These are phyloP conservation scores for Chrysomallon squamiferum DNA, from an alignment of 1,140 invertebrate species.

Conservation along the genomic window DNA sequence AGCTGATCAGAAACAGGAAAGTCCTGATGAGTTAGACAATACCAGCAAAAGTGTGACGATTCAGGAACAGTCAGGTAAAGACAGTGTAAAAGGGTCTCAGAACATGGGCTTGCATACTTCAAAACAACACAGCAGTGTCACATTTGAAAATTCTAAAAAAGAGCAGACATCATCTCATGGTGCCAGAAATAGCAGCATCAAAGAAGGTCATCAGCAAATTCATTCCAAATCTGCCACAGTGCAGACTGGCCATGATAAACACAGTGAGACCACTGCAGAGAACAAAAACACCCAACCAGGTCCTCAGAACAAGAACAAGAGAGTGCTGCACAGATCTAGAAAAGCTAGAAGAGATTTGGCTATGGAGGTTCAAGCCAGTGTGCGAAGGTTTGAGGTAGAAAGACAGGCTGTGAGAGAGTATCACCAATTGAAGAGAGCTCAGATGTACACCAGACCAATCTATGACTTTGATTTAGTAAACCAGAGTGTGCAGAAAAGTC, in stretches of 20 bases:
- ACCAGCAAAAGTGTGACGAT: too few species aligned
- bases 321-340: not conserved
- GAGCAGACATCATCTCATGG: too few species aligned
- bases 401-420: conserved; percentile 35
- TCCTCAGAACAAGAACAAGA: not conserved
- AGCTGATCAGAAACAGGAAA: too few species aligned
- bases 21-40: too few species aligned
- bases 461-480: conserved; percentile 46
- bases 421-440: conserved; percentile 42
- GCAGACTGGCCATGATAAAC: conserved; percentile 8
- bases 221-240: too few species aligned
- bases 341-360: conserved; percentile 7
- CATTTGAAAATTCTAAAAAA: too few species aligned
- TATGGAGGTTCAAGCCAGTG: conserved; percentile 41
- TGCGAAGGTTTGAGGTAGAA: conserved; percentile 37
- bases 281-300: not conserved
- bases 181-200: too few species aligned
- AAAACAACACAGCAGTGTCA: too few species aligned
- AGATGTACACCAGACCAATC: conserved; percentile 43
- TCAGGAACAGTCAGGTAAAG: too few species aligned
- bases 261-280: conserved; percentile 38
- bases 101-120: too few species aligned
- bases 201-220: too few species aligned
- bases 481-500: not conserved
- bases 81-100: too few species aligned